These are phyloP conservation scores for Aspidapion aeneum DNA, from an alignment of 2,888 invertebrate species.

Conservation along the genomic window DNA sequence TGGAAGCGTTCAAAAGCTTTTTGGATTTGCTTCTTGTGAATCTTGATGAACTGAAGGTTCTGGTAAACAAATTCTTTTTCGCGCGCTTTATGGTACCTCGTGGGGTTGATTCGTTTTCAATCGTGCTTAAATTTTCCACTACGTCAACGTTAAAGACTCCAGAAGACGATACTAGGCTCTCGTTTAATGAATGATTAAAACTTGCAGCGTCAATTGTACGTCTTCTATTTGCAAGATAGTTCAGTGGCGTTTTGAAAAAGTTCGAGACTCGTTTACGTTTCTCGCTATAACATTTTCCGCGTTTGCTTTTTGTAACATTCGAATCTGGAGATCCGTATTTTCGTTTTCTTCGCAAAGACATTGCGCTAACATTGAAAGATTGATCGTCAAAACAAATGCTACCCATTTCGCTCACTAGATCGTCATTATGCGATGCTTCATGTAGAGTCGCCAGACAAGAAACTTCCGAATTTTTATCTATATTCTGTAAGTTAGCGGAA, in stretches of 20 bases:
- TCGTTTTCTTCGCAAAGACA: slow-evolving; percentile 33
- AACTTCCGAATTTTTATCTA: slow-evolving; percentile 21
- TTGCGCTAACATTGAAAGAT: slow-evolving; percentile 26
- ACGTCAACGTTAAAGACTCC: slow-evolving; percentile 44
- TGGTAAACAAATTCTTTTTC: slow-evolving; percentile 42
- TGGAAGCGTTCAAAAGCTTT: slow-evolving; percentile 35
- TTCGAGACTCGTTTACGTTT: slow-evolving; percentile 41
- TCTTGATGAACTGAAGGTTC: slow-evolving; percentile 45
- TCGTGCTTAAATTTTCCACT: slow-evolving; percentile 38
- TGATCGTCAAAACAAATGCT: slow-evolving; percentile 33
- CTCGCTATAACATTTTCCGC: slow-evolving; percentile 41
- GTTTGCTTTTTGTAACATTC: slow-evolving; percentile 32
- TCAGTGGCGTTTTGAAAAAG: slow-evolving; percentile 45
- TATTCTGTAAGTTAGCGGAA: slow-evolving; percentile 13
- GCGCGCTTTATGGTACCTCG: slow-evolving; percentile 31
- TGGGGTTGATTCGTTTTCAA: slow-evolving; percentile 25
- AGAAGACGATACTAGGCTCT: slow-evolving; percentile 42
- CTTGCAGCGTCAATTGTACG: slow-evolving; percentile 41
- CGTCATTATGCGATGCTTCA: slow-evolving; percentile 39
- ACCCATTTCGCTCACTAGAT: slow-evolving; percentile 29
- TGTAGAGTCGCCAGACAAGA: slow-evolving; percentile 41
- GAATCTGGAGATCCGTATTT: slow-evolving; percentile 35
- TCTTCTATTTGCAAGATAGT: slow-evolving; percentile 44
- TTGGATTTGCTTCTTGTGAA: slow-evolving; percentile 37
- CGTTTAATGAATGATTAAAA: slow-evolving; percentile 39